phyloP scores from a whole-genome alignment of 2,797 vertebrate species.

The Macropodus opercularis region DNA sequence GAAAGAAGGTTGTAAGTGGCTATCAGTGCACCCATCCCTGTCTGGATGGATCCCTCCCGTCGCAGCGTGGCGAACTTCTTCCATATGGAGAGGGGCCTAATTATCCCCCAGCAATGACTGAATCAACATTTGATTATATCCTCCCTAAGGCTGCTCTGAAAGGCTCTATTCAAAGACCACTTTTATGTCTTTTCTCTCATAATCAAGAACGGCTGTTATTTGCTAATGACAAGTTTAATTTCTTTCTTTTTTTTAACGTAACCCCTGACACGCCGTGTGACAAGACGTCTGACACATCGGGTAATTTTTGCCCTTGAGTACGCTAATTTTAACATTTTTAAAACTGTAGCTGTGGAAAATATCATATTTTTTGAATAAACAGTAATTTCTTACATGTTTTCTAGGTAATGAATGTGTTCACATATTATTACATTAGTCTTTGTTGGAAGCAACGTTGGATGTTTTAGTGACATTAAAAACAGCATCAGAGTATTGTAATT shows the following conservation, averaged over 20 bases:
- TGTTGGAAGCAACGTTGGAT: conserved; percentile 1
- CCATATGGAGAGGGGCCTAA: conserved; percentile 81
- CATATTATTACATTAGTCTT: background rate
- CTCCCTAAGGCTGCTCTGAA: conserved; percentile 70
- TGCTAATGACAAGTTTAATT: conserved; percentile 76
- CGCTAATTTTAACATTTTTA: conserved; percentile 18
- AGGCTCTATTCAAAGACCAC: conserved; percentile 72
- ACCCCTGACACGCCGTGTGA: conserved; percentile 35
- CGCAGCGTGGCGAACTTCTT: conserved; percentile 69
- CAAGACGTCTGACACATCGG: conserved; percentile 37
- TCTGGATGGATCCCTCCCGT: conserved; percentile 77
- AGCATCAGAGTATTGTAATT: conserved; percentile 5
- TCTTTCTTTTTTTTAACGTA: conserved; percentile 54
- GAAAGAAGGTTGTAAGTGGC: conserved; percentile 83
- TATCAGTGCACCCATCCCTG: conserved; percentile 80
- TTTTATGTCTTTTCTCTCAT: conserved; percentile 74
- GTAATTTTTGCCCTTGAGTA: conserved; percentile 29
- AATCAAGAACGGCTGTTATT: conserved; percentile 81
- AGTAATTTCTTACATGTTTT: conserved; percentile 13
- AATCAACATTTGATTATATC: conserved; percentile 87
- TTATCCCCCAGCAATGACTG: conserved; percentile 80
- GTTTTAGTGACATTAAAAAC: conserved; percentile 18
- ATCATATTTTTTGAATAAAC: conserved; percentile 7
- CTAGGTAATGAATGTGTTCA: background rate
- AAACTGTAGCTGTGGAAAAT: conserved; percentile 18